Evolutionary conservation across 1,140 invertebrate genomes (phyloP).

Genomic region (Cecropterus lyciades): DNA sequence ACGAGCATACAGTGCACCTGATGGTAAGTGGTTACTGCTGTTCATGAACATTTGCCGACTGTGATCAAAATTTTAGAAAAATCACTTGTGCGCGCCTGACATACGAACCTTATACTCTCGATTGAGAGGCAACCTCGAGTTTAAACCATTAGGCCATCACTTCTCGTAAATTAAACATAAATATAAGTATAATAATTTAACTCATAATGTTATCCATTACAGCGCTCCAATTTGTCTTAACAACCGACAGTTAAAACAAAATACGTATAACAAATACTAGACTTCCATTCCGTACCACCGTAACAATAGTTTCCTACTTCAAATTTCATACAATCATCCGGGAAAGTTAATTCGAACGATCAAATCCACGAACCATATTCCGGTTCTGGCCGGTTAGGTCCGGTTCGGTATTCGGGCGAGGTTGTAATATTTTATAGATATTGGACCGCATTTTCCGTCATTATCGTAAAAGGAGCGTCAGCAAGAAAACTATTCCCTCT

Average conservation of each 20-base stretch:
- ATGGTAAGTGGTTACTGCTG: too few relatives aligned
- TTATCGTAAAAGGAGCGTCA: constrained; percentile 82
- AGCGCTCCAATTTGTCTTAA: not conserved
- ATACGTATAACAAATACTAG: constrained; percentile 10
- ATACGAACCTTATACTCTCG: too few relatives aligned
- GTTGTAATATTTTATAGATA: constrained; percentile 79
- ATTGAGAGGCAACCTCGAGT: too few relatives aligned
- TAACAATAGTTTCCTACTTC: constrained; percentile 25
- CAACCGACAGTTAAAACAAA: constrained; percentile 7
- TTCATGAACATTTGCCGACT: too few relatives aligned
- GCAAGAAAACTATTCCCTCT: constrained; percentile 81
- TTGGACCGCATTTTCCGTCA: constrained; percentile 78
- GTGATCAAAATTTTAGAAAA: too few relatives aligned
- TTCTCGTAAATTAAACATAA: too few relatives aligned
- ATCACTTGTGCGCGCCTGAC: too few relatives aligned
- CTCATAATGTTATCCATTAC: constrained; percentile 1
- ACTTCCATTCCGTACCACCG: constrained; percentile 1
- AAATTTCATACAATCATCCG: constrained; percentile 35
- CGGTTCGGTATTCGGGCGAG: constrained; percentile 28
- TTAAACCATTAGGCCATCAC: too few relatives aligned
- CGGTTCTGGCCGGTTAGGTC: constrained; percentile 3
- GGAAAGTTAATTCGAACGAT: constrained; percentile 33
- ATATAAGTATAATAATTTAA: not conserved
- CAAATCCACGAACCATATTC: constrained; percentile 15
- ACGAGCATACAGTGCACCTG: too few relatives aligned